Percentiles rank a stretch among this genome's conserved stretches.
Conservation (phyloP, 2,113 vertebrate species). For the Trinectes maculatus region DNA sequence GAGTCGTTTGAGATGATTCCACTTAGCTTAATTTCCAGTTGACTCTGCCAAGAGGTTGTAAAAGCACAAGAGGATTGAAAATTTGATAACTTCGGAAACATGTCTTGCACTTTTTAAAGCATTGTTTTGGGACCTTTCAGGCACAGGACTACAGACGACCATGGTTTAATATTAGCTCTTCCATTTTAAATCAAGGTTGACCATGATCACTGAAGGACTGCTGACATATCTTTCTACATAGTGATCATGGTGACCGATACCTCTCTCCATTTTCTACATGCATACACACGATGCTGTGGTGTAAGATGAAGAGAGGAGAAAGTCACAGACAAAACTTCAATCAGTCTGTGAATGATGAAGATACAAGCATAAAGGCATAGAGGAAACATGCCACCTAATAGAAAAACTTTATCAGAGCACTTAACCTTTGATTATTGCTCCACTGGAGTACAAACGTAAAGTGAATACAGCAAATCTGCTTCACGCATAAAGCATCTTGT, state of each 20-base stretch:
- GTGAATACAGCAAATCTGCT: slow-evolving; percentile 29
- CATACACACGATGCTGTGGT: slow-evolving; percentile 14
- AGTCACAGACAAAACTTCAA: slow-evolving; percentile 36
- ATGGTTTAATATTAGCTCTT: slow-evolving; percentile 56
- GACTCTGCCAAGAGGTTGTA: slow-evolving; percentile 39
- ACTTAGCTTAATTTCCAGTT: slow-evolving; percentile 14
- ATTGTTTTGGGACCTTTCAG: slow-evolving; percentile 50
- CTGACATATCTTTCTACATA: slow-evolving; percentile 26
- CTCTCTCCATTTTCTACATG: slow-evolving; percentile 13
- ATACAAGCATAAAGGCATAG: slow-evolving; percentile 24
- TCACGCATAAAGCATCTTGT: slow-evolving; percentile 20
- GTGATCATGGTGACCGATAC: slow-evolving; percentile 35
- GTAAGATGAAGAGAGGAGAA: slow-evolving; percentile 26
- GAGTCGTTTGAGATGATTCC: slow-evolving; percentile 37
- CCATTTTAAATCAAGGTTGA: slow-evolving; percentile 50
- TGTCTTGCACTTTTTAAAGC: slow-evolving; percentile 53
- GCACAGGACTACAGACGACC: slow-evolving; percentile 56
- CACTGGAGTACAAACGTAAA: slow-evolving; percentile 24
- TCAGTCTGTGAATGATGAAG: slow-evolving; percentile 35
- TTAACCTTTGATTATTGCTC: slow-evolving; percentile 27
- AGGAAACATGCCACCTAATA: slow-evolving; percentile 25
- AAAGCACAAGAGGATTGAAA: slow-evolving; percentile 69
- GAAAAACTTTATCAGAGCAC: slow-evolving; percentile 39
- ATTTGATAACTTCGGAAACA: slow-evolving; percentile 39
- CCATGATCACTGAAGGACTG: slow-evolving; percentile 44